phyloP scores from a whole-genome alignment of 1,140 invertebrate species.

The Aporrectodea caliginosa region DNA sequence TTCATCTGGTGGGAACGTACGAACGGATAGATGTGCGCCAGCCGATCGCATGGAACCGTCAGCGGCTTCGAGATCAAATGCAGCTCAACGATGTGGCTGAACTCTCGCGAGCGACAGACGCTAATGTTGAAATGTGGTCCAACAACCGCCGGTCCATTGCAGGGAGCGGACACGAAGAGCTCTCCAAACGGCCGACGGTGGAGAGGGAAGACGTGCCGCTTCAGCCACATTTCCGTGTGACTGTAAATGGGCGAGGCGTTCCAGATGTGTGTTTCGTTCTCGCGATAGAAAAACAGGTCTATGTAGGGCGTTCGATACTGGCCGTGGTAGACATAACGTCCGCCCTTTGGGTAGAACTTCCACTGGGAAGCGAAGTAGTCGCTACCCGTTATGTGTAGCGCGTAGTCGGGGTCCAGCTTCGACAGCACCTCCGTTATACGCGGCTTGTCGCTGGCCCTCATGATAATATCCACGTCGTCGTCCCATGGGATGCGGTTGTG shows the following conservation, averaged over 20 bases:
- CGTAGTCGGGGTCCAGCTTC: neutral
- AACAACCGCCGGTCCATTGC: too few relatives aligned
- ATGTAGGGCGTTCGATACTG: neutral
- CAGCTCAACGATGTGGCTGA: too few relatives aligned
- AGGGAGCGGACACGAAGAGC: neutral
- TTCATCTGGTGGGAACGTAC: too few relatives aligned
- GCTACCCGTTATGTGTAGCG: neutral
- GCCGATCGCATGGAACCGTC: too few relatives aligned
- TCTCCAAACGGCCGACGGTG: neutral
- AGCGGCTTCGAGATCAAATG: too few relatives aligned
- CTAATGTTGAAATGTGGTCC: too few relatives aligned
- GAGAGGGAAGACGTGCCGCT: conserved; percentile 13
- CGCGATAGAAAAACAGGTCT: conserved; percentile 11
- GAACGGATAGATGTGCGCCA: too few relatives aligned
- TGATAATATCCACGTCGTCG: conserved; percentile 47
- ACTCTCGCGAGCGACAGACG: too few relatives aligned
- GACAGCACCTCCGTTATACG: neutral
- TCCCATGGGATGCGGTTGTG: conserved; percentile 47
- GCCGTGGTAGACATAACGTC: neutral
- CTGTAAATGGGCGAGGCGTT: too few relatives aligned
- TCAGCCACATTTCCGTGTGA: too few relatives aligned
- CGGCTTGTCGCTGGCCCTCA: conserved; percentile 35
- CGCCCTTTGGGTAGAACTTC: neutral
- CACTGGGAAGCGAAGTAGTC: neutral
- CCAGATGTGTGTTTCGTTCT: too few relatives aligned